Conservation (phyloP, 2,888 invertebrate genomes). For the Schizaphis graminum region DNA sequence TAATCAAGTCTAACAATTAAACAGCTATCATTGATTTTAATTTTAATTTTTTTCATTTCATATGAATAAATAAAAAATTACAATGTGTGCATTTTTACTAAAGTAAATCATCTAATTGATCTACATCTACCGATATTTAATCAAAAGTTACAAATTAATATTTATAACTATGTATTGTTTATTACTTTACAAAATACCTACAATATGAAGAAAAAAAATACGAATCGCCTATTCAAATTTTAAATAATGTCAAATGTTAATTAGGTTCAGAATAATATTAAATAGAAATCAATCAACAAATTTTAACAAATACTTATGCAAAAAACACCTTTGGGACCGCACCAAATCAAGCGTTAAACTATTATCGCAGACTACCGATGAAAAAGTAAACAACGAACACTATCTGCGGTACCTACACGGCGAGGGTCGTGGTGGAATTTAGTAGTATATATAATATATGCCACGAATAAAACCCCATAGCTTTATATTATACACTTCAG, state of each 20-base stretch:
- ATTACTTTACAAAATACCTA: background rate
- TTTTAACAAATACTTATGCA: background rate
- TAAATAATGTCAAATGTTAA: background rate
- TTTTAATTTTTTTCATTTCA: background rate
- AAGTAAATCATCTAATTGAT: background rate
- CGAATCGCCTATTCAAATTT: background rate
- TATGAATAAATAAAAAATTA: background rate
- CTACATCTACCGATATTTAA: background rate
- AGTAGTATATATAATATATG: background rate
- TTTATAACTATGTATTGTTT: background rate
- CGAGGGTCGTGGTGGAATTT: background rate
- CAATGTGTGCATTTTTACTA: background rate
- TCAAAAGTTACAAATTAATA: background rate
- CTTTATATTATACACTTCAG: background rate
- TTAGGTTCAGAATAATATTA: background rate
- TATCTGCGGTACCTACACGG: background rate
- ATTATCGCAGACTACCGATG: background rate
- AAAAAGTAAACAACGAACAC: constrained; percentile 27
- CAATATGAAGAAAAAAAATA: background rate
- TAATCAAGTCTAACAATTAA: background rate
- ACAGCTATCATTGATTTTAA: background rate
- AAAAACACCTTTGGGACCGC: background rate
- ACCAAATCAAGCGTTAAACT: background rate
- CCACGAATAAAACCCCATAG: background rate
- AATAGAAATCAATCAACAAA: background rate